Base-by-base conservation (phyloP, 2,888 invertebrate genomes). In the Napeogenes inachia region DNA sequence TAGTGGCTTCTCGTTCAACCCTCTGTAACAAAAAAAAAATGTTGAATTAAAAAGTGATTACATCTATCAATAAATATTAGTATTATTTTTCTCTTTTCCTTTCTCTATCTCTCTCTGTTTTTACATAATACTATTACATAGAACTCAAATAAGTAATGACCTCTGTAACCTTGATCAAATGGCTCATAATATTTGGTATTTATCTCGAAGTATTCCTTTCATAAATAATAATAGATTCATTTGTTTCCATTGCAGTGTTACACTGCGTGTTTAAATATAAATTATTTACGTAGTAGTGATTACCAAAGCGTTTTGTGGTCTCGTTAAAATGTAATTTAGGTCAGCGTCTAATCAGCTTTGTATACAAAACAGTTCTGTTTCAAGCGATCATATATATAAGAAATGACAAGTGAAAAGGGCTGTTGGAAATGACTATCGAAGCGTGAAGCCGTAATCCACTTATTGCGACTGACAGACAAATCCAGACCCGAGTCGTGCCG, bases 361-460 rank as follows among this genome's bases (percentile, higher is more conserved):
- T 62, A 42, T 60, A 62, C 64, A 62, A 60, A 64, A 64, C 63
- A 35, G 61, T 54, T 56, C n/a, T 54, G 50, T 60, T 55, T 56
- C 45, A 56, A 54, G 30, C 55, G n/a, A 59, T 60, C 45, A 54
- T 54, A 55, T 50, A 57, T 30, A 59, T 47, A 30, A 33, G 53
- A 80, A 80, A 82, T 78, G 76, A 77, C 77, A 80, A 79, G 75
- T 79, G 70, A 76, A 75, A 75, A 73, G 73, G 73, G 75, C 77
- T 75, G 83, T 84, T 78, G 78, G 80, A 84, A 84, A 77, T 76
- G 76, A 83, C 79, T 81, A 80, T 81, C 84, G 76, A 80, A 74
- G 74, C 84, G 83, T 85, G 82, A 82, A 85, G 81, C 75, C 77
- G 81, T 84, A 86, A 88, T 88, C 83, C 80, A 87, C 83, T 88